Evolutionary conservation across 2,113 vertebrate species (phyloP), one percentile per base, ranked within the genome.

Genomic region (Coptodon rendalli): DNA sequence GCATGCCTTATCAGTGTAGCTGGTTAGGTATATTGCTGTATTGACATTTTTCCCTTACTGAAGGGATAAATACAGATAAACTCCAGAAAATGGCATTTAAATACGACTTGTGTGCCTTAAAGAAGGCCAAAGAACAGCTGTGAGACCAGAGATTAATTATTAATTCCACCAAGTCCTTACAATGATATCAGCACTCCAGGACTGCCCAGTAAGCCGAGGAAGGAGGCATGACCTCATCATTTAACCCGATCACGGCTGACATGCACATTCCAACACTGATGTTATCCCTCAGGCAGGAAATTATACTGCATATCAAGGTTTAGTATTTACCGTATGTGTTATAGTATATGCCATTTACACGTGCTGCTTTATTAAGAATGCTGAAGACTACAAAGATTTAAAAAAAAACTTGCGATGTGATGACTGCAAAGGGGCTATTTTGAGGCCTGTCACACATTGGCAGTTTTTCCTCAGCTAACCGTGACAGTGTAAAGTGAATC

Each of bases 131-230:
- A 92, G 93, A 81, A 53, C 88, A 86, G 57, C 34, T 17, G 14
- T 24, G 76, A 59, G 40, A 78, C 50, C n/a, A 68, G 88, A 89
- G 80, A 91, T 95, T 87, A 95, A 94, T 94, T 80, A 95, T 95
- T 96, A 94, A 95, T 92, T 71, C 71, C 4, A 36, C 2, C 48
- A 57, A 82, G 91, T 78, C 86, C 71, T 91, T 85, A 87, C 9
- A 57, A 68, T 82, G 88, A 90, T 90, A 94, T 84, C 71, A 87
- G 87, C 78, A 48, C 63, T 53, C 36, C 24, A 57, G 66, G 24
- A n/a, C 10, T 10, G 48, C 9, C 81, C 56, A 89, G 87, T 80
- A 90, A 90, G 86, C 80, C 1, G 2, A 66, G 83, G 50, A 89
- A 57, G 31, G 73, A 89, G 57, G 43, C 71, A 24, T 92, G 91